These are phyloP conservation scores for Nomada goodeniana DNA, from an alignment of 2,888 invertebrate genomes.

Conservation along the genomic window DNA sequence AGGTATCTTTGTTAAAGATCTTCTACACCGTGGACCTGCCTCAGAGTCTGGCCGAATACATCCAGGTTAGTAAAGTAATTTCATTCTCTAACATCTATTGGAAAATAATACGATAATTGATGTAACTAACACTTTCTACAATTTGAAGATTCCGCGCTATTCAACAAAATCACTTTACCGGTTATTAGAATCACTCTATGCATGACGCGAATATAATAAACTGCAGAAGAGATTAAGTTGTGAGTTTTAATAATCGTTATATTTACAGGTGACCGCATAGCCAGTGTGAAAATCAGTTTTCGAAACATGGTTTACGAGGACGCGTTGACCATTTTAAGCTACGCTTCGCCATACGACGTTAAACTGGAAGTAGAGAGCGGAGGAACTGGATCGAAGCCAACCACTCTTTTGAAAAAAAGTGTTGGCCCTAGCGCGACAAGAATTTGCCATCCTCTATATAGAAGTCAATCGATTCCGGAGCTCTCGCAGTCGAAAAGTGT, in stretches of 20 bases:
- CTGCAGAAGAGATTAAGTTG: background rate
- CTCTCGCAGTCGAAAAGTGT: constrained; percentile 86
- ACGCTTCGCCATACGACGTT: constrained; percentile 96
- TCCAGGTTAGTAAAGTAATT: constrained; percentile 87
- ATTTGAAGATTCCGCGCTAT: too few species aligned
- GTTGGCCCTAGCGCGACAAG: constrained; percentile 82
- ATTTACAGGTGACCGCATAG: constrained; percentile 92
- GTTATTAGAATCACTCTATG: too few species aligned
- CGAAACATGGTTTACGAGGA: constrained; percentile 96
- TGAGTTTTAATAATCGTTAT: background rate
- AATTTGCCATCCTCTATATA: constrained; percentile 91
- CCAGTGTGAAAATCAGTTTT: constrained; percentile 94
- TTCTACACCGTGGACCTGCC: constrained; percentile 94
- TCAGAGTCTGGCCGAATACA: constrained; percentile 92
- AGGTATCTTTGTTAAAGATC: constrained; percentile 94
- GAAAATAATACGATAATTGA: background rate
- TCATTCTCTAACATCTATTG: background rate
- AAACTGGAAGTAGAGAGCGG: constrained; percentile 90
- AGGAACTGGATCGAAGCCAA: constrained; percentile 80
- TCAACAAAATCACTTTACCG: too few species aligned
- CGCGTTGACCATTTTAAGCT: constrained; percentile 94
- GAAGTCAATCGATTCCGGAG: constrained; percentile 92
- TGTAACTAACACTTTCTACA: too few species aligned
- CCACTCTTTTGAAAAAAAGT: constrained; percentile 83
- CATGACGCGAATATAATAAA: background rate